Base-by-base conservation (phyloP, 2,113 vertebrate genomes). In the Myotis brandtii region DNA sequence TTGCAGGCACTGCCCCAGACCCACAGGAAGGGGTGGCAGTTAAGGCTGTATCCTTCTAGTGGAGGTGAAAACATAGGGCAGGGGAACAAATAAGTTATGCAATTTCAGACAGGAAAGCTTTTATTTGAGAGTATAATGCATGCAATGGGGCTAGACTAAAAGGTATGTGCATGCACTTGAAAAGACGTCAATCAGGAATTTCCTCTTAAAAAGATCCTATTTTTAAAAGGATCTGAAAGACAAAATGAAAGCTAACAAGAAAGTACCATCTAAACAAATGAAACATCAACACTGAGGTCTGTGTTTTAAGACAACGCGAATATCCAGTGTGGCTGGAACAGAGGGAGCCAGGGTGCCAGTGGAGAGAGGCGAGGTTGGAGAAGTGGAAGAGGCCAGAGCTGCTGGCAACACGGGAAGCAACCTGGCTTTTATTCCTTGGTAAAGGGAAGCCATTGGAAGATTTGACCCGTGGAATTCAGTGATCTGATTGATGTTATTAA, bases 171-270 rank as follows among this genome's bases (percentile, higher is more conserved):
- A 70, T 59, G 12, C 5, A 14, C 25, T 85, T 91, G 48, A 27
- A 54, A 37, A 37, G 56, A 34, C 64, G 23, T 52, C 56, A 2
- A 37, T 86, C 8, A 37, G 14, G 32, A 52, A 93, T 86, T 81
- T 46, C 7, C 25, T 66, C n/a, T 93, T 17, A 20, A 50, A 81
- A 76, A 95, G 54, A 32, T 70, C 12, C 17, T n/a, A 2, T 80
- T 85, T 93, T 37, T 14, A 90, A 70, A 67, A 48, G 5, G 64
- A 82, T 32, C 7, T 86, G 59, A 66, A 64, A 82, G 52, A 52
- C 14, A 7, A 54, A 64, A 75, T 46, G 37, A 82, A 67, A 59
- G 23, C 0, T 62, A 54, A 48, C 10, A 43, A 13, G 52, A 27
- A 77, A 76, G 34, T 81, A 21, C 5, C 32, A 40, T 46, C 3